Conservation (phyloP, 2,888 invertebrate species). For the Drosophila cognata region DNA sequence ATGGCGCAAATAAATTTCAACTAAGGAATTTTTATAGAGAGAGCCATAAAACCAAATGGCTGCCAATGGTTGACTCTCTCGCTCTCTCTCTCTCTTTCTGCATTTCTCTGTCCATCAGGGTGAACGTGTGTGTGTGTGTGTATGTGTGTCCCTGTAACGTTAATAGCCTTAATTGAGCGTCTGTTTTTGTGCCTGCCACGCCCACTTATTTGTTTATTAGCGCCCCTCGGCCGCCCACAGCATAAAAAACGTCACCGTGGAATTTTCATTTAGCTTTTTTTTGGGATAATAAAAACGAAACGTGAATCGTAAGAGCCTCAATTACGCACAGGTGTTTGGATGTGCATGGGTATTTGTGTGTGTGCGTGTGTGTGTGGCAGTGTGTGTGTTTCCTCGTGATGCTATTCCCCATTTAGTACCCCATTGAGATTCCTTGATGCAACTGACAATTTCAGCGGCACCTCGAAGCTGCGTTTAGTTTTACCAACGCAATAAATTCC, state of each 20-base stretch:
- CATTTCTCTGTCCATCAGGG: constrained; percentile 26
- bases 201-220: constrained; percentile 81
- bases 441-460: constrained; percentile 46
- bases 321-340: constrained; percentile 40
- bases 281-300: constrained; percentile 71
- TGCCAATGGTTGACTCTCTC: constrained; percentile 66
- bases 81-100: not conserved
- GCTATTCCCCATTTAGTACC: constrained; percentile 37
- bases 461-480: constrained; percentile 31
- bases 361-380: constrained; percentile 5
- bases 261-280: constrained; percentile 76
- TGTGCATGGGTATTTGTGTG: constrained; percentile 1
- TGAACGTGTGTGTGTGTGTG: constrained; percentile 35
- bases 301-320: constrained; percentile 53
- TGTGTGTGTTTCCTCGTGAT: constrained; percentile 19
- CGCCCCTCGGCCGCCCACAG: constrained; percentile 39
- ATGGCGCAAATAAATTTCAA: constrained; percentile 80
- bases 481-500: constrained; percentile 44
- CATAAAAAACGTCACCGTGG: constrained; percentile 69
- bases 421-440: constrained; percentile 59
- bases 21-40: constrained; percentile 80
- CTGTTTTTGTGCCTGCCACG: constrained; percentile 66
- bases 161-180: constrained; percentile 80
- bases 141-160: constrained; percentile 61
- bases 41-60: constrained; percentile 77